These are phyloP conservation scores for Perca fluviatilis DNA, from an alignment of 2,113 vertebrate species.

Conservation along the genomic window DNA sequence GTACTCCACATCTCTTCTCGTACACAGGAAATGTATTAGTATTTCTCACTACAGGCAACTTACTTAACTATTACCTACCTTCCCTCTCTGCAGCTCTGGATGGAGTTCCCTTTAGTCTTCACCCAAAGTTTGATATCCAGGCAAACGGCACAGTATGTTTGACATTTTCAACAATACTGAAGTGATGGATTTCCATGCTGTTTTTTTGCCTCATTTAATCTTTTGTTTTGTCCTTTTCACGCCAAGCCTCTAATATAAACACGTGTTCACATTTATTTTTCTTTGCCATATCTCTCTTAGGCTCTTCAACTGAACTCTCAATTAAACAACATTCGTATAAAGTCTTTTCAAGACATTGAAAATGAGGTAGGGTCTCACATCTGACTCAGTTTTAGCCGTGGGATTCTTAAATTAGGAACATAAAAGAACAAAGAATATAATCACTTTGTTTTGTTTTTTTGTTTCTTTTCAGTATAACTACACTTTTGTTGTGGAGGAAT, in stretches of 20 bases:
- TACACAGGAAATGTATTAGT: not conserved
- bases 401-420: not conserved
- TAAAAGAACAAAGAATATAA: not conserved
- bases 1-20: conserved; percentile 61
- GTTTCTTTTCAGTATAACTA: conserved; percentile 79
- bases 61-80: not conserved
- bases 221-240: not conserved
- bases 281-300: conserved; percentile 32
- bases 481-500: conserved; percentile 81
- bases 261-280: not conserved
- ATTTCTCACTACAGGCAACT: not conserved
- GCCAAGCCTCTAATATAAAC: not conserved
- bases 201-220: not conserved
- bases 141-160: conserved; percentile 76
- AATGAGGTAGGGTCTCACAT: conserved; percentile 83
- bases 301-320: conserved; percentile 66
- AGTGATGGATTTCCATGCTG: not conserved
- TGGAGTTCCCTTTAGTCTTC: conserved; percentile 90
- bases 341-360: conserved; percentile 90
- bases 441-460: not conserved
- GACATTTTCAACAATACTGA: not conserved
- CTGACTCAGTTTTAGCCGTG: not conserved
- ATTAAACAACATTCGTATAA: conserved; percentile 85
- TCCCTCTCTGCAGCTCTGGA: conserved; percentile 86
- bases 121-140: conserved; percentile 86